Conservation (phyloP, 2,797 vertebrate genomes). For the Aldrovandia affinis region DNA sequence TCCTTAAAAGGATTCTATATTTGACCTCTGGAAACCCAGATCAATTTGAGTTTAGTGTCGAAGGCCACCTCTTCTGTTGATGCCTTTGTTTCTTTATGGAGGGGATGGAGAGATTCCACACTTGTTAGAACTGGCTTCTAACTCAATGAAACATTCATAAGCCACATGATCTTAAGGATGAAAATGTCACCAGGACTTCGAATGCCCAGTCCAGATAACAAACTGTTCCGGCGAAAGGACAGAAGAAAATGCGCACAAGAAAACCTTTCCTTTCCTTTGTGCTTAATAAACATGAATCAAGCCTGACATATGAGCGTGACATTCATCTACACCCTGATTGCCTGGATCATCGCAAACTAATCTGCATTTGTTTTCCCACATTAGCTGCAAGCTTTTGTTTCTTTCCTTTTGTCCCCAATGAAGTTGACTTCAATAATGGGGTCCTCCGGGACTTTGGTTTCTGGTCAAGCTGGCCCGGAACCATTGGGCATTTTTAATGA, state of each 20-base stretch:
- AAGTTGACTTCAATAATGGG: not conserved
- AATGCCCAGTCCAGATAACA: not conserved
- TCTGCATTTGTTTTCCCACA: not conserved
- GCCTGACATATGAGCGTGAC: not conserved
- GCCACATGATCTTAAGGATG: not conserved
- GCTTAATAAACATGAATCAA: not conserved
- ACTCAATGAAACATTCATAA: slow-evolving; percentile 18
- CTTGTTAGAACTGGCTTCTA: not conserved
- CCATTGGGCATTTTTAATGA: not conserved
- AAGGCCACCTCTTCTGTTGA: not conserved
- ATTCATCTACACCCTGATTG: not conserved
- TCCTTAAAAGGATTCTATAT: slow-evolving; percentile 1
- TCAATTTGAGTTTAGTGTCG: not conserved
- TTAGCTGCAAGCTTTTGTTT: not conserved
- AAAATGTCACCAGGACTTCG: slow-evolving; percentile 21
- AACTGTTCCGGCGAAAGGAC: not conserved
- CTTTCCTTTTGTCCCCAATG: not conserved
- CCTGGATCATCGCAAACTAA: not conserved
- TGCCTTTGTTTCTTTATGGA: slow-evolving; percentile 9
- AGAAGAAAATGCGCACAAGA: no score
- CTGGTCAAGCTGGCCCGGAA: not conserved
- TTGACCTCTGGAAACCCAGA: not conserved
- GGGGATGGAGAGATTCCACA: not conserved
- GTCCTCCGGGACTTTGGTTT: not conserved
- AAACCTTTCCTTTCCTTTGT: not conserved